Base-by-base conservation (phyloP, 1,140 invertebrate species). In the Battus philenor region DNA sequence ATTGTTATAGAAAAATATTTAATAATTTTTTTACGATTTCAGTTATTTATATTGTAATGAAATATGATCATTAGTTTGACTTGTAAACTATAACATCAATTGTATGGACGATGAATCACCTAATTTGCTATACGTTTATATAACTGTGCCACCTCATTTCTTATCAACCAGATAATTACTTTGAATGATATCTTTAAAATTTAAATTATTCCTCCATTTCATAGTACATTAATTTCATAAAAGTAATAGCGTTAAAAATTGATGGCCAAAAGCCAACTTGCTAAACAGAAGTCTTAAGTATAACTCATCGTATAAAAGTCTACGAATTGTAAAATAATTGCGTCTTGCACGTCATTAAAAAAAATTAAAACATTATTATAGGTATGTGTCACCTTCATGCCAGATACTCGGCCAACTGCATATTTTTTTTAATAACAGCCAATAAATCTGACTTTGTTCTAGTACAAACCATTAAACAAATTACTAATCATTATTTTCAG, bases 291-390 rank as follows among this genome's bases (percentile, higher is more conserved):
- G 80, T 84, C 79, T 73, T 77, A n/a, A n/a, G 58, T 76, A 76
- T 81, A 81, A 81, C 76, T 81, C 79, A 84, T 84, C 71, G 56
- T 52, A 52, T 68, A 77, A 68, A 58, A 75, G 76, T 80, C 76
- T 80, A 74, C 70, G 58, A 69, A 77, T 80, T 45, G 56, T 60
- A 63, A 76, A 71, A 81, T 58, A 51, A 50, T 68, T 54, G 52
- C 55, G 49, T 68, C 66, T 78, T 84, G 77, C 77, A 84, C 71
- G 65, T 83, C 74, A 69, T 81, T 79, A 79, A 82, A 84, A 76
- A 58, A 80, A 67, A 75, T 44, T 68, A 70, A 71, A 74, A 69
- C 68, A 59, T 67, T 74, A 70, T 61, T 30, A 51, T 59, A 34
- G 59, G 62, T 59, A 65, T 64, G 55, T 68, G 54, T 62, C 59